A percentile compares a stretch with the other conserved stretches of the same genome.
phyloP scores from a whole-genome alignment of 2,113 vertebrate species.

The Peromyscus leucopus region DNA sequence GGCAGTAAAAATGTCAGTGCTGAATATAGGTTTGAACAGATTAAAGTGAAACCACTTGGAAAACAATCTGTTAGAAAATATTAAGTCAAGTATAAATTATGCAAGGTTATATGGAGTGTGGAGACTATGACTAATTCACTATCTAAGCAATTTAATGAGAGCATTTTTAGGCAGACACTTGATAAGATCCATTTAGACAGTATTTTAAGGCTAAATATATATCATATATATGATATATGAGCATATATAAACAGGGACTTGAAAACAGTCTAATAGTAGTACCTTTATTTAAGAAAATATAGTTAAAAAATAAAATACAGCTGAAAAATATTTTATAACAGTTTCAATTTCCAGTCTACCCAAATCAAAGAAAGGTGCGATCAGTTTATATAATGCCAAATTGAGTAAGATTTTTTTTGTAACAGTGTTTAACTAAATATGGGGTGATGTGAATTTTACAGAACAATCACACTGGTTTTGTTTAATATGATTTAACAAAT shows the following conservation, averaged over 20 bases:
- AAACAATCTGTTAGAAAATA: constrained; percentile 30
- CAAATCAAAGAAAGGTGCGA: background rate
- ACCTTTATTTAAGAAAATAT: constrained; percentile 29
- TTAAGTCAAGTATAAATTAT: background rate
- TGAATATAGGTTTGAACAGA: background rate
- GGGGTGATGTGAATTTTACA: background rate
- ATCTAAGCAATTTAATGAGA: background rate
- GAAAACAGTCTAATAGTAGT: background rate
- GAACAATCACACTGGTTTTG: constrained; percentile 30
- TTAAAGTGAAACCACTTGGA: constrained; percentile 5
- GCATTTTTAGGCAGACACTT: background rate
- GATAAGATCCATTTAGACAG: background rate
- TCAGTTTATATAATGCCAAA: background rate
- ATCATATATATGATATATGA: background rate
- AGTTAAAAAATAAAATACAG: background rate
- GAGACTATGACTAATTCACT: background rate
- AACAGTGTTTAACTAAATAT: constrained; percentile 29
- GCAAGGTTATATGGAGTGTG: background rate
- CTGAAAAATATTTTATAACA: background rate
- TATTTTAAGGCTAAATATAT: background rate
- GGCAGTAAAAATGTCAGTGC: constrained; percentile 13
- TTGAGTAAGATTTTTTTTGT: background rate
- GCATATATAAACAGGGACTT: background rate
- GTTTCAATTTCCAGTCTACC: background rate
- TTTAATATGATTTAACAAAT: constrained; percentile 29